Evolutionary conservation across 2,888 invertebrate genomes (phyloP).

Genomic region (Lobophora halterata): DNA sequence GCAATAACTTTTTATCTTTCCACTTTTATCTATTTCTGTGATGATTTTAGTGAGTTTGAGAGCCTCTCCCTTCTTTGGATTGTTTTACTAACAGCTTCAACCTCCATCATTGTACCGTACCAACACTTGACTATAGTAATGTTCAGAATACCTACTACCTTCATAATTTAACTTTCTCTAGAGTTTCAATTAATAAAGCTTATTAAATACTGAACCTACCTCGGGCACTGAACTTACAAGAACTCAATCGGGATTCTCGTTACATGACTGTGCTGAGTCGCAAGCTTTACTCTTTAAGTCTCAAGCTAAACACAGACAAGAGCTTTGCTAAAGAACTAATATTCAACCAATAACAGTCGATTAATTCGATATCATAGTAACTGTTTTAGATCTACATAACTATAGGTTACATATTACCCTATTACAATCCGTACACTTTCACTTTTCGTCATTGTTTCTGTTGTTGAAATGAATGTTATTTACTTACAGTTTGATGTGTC

Average conservation of each 20-base stretch:
- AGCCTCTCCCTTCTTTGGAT: slow-evolving; percentile 44
- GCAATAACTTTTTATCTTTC: slow-evolving; percentile 45
- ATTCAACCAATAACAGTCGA: slow-evolving; percentile 23
- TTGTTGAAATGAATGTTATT: slow-evolving; percentile 41
- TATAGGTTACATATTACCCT: slow-evolving; percentile 17
- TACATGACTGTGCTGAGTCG: slow-evolving; percentile 54
- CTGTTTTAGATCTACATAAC: slow-evolving; percentile 28
- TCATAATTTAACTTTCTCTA: slow-evolving; percentile 51
- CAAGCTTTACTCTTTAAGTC: slow-evolving; percentile 52
- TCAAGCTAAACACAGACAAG: slow-evolving; percentile 33
- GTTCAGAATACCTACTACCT: slow-evolving; percentile 48
- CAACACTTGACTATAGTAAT: slow-evolving; percentile 59
- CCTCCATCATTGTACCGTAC: slow-evolving; percentile 64
- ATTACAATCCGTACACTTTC: slow-evolving; percentile 28
- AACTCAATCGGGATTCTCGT: slow-evolving; percentile 24
- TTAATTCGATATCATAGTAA: slow-evolving; percentile 17
- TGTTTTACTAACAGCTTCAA: slow-evolving; percentile 55
- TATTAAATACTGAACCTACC: slow-evolving; percentile 37
- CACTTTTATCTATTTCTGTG: slow-evolving; percentile 49
- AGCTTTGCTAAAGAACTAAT: slow-evolving; percentile 4
- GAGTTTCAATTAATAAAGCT: slow-evolving; percentile 61
- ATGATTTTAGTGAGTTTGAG: slow-evolving; percentile 52
- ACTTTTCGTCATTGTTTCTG: slow-evolving; percentile 32
- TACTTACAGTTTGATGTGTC: slow-evolving; percentile 36
- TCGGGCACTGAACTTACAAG: slow-evolving; percentile 33